Base-by-base conservation (phyloP, 2,113 vertebrate genomes). In the Taurulus bubalis region DNA sequence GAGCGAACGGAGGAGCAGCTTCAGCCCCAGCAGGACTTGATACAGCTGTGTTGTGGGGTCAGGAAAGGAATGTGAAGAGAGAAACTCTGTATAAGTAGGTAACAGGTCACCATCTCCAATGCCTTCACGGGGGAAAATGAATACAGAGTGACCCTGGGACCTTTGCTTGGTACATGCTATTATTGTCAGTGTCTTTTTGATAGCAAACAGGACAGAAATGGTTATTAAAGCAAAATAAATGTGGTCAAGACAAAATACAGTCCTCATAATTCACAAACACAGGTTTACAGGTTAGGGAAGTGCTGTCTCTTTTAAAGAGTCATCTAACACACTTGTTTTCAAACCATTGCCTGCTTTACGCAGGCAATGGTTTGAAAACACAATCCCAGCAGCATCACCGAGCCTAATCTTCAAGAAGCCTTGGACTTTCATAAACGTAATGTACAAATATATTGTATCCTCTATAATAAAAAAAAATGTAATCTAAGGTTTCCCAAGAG, bases 41-140 rank as follows among this genome's bases (percentile, higher is more conserved):
- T 85, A 84, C 87, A 86, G 90, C 90, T 88, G 89, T 74, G 76
- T 73, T 84, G 30, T n/a, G 55, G 38, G 74, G 80, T 86, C 85
- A 79, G 72, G 73, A 89, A 82, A 83, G 82, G 87, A 91, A 85
- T 87, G 85, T 75, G 71, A 74, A 78, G 60, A 81, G 36, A 74
- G 53, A 80, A 77, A 79, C 70, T 76, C 26, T 79, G 56, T 77
- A 60, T 30, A 91, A 89, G 79, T 93, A 84, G 91, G 84, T 86
- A 72, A 91, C 65, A 75, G 89, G 86, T 90, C 89, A 77, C 20
- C 9, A 8, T 64, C 36, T 65, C 55, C 10, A n/a, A 9, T 20
- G 53, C 1, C 2, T 32, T 45, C 2, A 32, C 30, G 30, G n/a
- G 34, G 15, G 47, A 16, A 71, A 40, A 79, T 22, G 22, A 36